Conservation (phyloP, 2,888 invertebrate genomes). For the Onthophagus sagittarius region DNA sequence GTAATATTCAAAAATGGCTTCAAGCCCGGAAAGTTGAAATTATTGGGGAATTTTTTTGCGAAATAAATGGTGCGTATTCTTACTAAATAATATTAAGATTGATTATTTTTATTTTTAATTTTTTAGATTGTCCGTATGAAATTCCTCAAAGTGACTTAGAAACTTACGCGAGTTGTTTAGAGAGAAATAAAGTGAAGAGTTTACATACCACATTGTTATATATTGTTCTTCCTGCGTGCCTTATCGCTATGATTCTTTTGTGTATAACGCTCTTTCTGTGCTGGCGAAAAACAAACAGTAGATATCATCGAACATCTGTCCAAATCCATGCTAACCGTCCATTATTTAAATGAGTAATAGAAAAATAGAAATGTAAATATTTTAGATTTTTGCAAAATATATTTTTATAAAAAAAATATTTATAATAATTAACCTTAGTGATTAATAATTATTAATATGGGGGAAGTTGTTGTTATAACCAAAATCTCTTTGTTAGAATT, state of each 20-base stretch:
- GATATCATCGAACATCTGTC: neutral
- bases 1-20: constrained; percentile 20
- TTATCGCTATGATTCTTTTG: neutral
- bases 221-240: constrained; percentile 4
- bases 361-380: neutral
- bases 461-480: too few species aligned
- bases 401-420: neutral
- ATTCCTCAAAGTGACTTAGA: constrained; percentile 6
- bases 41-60: neutral
- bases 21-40: constrained; percentile 7
- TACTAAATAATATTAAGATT: neutral
- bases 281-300: neutral
- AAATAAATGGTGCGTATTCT: neutral
- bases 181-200: neutral
- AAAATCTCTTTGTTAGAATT: too few species aligned
- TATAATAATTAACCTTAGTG: too few species aligned
- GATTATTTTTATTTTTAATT: neutral
- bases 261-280: neutral
- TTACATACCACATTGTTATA: constrained; percentile 1
- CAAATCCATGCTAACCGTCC: neutral
- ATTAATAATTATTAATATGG: too few species aligned
- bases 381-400: neutral
- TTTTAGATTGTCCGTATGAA: constrained; percentile 11
- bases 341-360: neutral
- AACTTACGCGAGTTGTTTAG: constrained; percentile 5